These are phyloP conservation scores for Zaprionus tsacasi DNA, from an alignment of 1,140 invertebrate species.

Conservation along the genomic window DNA sequence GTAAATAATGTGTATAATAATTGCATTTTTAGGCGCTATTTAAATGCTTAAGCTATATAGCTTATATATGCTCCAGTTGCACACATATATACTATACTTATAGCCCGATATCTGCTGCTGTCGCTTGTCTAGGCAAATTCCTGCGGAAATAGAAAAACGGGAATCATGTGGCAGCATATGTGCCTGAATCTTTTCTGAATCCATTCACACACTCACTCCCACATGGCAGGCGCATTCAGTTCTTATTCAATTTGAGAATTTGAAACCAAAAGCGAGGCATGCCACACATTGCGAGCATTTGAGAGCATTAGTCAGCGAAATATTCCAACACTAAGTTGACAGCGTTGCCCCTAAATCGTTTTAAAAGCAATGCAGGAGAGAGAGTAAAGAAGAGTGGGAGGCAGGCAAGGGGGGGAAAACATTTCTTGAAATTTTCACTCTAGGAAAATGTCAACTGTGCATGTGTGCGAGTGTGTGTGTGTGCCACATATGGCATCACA, in stretches of 20 bases:
- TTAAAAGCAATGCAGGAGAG: slow-evolving; percentile 39
- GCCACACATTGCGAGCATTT: slow-evolving; percentile 43
- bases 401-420: neutral
- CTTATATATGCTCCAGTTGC: neutral
- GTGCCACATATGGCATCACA: slow-evolving; percentile 47
- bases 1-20: neutral
- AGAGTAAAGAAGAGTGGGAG: too few species aligned
- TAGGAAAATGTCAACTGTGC: slow-evolving; percentile 18
- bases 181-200: neutral
- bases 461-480: slow-evolving; percentile 28
- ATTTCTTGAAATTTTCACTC: slow-evolving; percentile 56
- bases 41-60: too few species aligned
- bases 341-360: slow-evolving; percentile 24
- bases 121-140: neutral
- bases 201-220: neutral
- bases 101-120: neutral
- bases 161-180: neutral
- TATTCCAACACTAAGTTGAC: slow-evolving; percentile 57
- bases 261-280: neutral
- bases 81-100: neutral
- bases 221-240: neutral
- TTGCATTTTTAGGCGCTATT: neutral
- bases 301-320: slow-evolving; percentile 41
- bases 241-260: slow-evolving; percentile 7
- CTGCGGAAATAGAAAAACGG: neutral